A percentile compares a stretch with the other conserved stretches of the same genome.
Evolutionary conservation across 2,113 vertebrate genomes (phyloP).

Genomic region (Noturus placidus): DNA sequence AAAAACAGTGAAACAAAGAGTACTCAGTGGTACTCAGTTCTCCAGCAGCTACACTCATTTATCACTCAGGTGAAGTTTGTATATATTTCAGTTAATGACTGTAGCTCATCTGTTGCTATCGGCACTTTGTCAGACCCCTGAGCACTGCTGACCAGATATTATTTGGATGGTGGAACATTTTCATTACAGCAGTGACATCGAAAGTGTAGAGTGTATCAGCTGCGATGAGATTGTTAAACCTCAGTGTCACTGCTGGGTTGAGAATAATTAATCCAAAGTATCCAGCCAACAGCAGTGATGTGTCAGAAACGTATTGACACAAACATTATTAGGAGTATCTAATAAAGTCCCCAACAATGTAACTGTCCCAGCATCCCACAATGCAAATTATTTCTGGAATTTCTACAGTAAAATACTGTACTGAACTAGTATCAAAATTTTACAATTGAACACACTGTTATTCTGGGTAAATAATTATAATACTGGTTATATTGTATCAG

Average conservation of each 20-base stretch:
- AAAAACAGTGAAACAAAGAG: background rate
- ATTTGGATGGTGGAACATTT: constrained; percentile 1
- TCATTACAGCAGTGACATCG: background rate
- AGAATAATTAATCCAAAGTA: background rate
- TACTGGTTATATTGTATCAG: background rate
- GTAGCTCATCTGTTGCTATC: background rate
- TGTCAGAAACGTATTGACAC: background rate
- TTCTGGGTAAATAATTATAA: background rate
- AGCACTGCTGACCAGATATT: background rate
- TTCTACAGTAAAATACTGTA: background rate
- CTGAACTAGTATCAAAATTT: background rate
- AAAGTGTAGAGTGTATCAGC: constrained; percentile 5
- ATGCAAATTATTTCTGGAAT: background rate
- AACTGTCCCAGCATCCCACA: background rate
- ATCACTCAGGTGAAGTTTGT: background rate
- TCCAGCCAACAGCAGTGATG: background rate
- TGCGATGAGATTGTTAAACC: background rate
- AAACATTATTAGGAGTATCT: background rate
- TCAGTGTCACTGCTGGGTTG: background rate
- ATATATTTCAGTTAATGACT: background rate
- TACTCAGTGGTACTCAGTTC: background rate
- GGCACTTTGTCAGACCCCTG: background rate
- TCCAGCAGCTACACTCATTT: background rate
- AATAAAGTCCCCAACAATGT: background rate
- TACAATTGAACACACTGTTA: background rate